Conservation (phyloP, 2,888 invertebrate species). For the Branchellion lobata region DNA sequence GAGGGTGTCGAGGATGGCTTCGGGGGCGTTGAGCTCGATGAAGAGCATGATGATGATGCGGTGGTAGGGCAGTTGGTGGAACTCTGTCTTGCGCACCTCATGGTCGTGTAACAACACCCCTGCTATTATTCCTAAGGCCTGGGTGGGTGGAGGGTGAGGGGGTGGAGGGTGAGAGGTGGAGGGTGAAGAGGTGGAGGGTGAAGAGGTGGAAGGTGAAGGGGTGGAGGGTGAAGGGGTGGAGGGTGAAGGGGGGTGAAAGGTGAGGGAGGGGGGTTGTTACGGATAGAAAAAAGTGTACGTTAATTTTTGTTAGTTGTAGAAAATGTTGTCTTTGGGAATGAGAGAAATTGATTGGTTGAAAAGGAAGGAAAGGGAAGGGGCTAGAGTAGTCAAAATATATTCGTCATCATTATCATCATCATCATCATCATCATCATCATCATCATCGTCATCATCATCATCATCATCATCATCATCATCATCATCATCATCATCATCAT, state of each 20-base stretch:
- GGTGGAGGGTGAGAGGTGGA: neutral
- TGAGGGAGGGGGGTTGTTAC: no score
- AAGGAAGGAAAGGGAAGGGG: no score
- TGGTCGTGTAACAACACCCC: constrained; percentile 94
- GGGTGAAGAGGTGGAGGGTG: neutral
- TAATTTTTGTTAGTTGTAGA: no score
- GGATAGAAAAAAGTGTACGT: no score
- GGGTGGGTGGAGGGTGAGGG: constrained; percentile 17
- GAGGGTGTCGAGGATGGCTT: constrained; percentile 80
- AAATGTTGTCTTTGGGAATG: no score
- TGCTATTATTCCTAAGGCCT: constrained; percentile 83
- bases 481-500: neutral
- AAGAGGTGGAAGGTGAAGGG: neutral
- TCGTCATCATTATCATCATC: neutral
- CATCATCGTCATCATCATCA: neutral
- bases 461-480: constrained; percentile 12
- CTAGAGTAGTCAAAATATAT: no score
- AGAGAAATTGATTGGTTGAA: no score
- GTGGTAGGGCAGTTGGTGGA: constrained; percentile 96
- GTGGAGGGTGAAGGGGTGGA: no score
- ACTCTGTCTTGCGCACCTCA: constrained; percentile 82
- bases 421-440: neutral
- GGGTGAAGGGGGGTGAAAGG: no score
- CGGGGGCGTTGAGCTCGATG: constrained; percentile 89
- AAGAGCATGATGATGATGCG: constrained; percentile 93